Evolutionary conservation across 2,888 invertebrate genomes (phyloP).

Genomic region (Ischnura elegans): DNA sequence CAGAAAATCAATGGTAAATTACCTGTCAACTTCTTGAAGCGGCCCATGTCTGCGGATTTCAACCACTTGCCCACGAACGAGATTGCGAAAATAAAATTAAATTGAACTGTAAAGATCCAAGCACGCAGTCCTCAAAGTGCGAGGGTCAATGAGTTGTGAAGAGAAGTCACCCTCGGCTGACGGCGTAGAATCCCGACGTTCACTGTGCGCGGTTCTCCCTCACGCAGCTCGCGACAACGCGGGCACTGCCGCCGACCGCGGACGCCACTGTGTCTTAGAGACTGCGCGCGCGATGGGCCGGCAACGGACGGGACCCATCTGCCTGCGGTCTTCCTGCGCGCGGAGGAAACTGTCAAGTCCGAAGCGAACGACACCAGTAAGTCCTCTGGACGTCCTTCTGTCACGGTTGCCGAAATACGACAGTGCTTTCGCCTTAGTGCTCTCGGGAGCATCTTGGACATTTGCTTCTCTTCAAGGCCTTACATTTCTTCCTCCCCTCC

Average conservation of each 20-base stretch:
- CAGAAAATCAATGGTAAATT: not conserved
- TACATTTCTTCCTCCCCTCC: not conserved
- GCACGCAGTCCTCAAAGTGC: not conserved
- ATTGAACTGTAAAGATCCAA: not conserved
- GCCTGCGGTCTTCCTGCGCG: not conserved
- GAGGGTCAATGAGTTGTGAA: not conserved
- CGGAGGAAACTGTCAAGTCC: no score
- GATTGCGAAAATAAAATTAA: not conserved
- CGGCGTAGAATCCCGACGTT: not conserved
- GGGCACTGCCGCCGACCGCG: not conserved
- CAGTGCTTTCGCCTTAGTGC: not conserved
- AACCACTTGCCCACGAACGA: not conserved
- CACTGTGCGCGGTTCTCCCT: not conserved
- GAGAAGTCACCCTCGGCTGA: not conserved
- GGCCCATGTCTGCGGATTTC: not conserved
- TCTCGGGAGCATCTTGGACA: not conserved
- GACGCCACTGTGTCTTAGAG: not conserved
- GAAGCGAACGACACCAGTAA: not conserved
- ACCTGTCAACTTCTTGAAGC: conserved; percentile 7
- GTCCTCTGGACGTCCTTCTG: no score
- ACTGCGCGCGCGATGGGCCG: not conserved
- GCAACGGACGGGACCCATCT: not conserved
- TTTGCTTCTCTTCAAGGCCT: not conserved
- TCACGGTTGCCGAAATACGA: not conserved
- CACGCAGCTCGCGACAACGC: not conserved